Evolutionary conservation across 2,888 invertebrate species (phyloP), one percentile per base, ranked within the genome.

Genomic region (Notodonta ziczac): DNA sequence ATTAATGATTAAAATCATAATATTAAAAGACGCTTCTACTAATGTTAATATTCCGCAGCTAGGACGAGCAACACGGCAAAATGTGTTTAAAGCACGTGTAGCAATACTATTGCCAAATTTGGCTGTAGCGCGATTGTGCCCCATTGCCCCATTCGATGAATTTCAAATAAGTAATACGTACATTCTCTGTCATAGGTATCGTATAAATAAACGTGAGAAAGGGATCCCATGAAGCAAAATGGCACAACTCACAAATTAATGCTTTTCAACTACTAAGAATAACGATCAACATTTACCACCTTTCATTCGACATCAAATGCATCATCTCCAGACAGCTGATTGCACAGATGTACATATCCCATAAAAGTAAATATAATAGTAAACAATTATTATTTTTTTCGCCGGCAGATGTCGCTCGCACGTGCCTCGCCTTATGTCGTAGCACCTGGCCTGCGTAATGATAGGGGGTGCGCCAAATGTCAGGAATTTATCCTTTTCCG

Each of bases 361-460:
- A 73, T 72, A 69, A 74, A 84, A 85, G 85, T 86, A 84, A 81
- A 65, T 63, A 69, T 78, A 83, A 83, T 73, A 69, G 63, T 62
- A 62, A 79, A 59, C 74, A 80, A 77, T 78, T 81, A 79, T 78
- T 80, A 79, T 78, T 74, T 80, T 87, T 88, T 86, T 77, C 72
- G 74, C 66, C 74, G 73, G 86, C 93, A 93, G 93, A 90, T 93
- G 93, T 86, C 81, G 78, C 51, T 58, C 76, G 88, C 90, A 90
- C 92, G 91, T 89, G 91, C 90, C 87, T 66, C 59, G 78, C 83
- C 84, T 76, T 83, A 79, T 86, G 84, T 75, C 72, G 32, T 16
- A 56, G 74, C 91, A 92, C 89, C 93, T 93, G 93, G 92, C 83
- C 67, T 78, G 57, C 51, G 81, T 83, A 84, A 88, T 87, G 83